A percentile compares a stretch with the other conserved stretches of the same genome.
These are phyloP conservation scores for Drosophila robusta DNA, from an alignment of 2,888 invertebrate genomes.

Conservation along the genomic window DNA sequence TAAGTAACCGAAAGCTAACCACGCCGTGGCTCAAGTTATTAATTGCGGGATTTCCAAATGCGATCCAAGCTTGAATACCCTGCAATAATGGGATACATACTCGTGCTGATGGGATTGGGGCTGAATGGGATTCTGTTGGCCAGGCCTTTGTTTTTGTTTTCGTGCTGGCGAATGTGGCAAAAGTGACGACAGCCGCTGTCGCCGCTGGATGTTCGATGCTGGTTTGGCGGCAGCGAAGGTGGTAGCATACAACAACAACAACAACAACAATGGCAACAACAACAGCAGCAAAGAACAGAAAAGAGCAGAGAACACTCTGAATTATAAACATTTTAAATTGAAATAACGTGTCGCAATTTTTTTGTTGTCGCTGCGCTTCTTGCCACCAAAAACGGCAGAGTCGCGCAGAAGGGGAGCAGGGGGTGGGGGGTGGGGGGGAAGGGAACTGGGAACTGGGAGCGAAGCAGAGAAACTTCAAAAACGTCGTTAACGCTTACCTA, in stretches of 20 bases:
- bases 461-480: slow-evolving; percentile 67
- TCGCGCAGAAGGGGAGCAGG: background rate
- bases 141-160: slow-evolving; percentile 35
- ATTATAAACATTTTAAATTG: slow-evolving; percentile 82
- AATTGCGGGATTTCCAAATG: slow-evolving; percentile 11
- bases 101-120: slow-evolving; percentile 5
- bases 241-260: slow-evolving; percentile 26
- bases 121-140: slow-evolving; percentile 23
- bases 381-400: slow-evolving; percentile 53
- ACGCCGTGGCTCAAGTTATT: slow-evolving; percentile 4
- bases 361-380: slow-evolving; percentile 68
- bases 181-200: slow-evolving; percentile 55
- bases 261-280: slow-evolving; percentile 17
- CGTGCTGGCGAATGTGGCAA: slow-evolving; percentile 43
- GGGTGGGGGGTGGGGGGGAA: slow-evolving; percentile 10
- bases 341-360: slow-evolving; percentile 82
- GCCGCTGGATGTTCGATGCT: slow-evolving; percentile 36
- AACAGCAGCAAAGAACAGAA: slow-evolving; percentile 6
- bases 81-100: slow-evolving; percentile 20
- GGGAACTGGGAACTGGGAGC: background rate
- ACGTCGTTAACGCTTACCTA: slow-evolving; percentile 83
- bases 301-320: slow-evolving; percentile 67
- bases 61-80: slow-evolving; percentile 1
- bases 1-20: no score
- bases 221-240: slow-evolving; percentile 43